A percentile compares a stretch with the other conserved stretches of the same genome.
These are phyloP conservation scores for Oedothorax gibbosus DNA, from an alignment of 1,140 invertebrate species.

Conservation along the genomic window DNA sequence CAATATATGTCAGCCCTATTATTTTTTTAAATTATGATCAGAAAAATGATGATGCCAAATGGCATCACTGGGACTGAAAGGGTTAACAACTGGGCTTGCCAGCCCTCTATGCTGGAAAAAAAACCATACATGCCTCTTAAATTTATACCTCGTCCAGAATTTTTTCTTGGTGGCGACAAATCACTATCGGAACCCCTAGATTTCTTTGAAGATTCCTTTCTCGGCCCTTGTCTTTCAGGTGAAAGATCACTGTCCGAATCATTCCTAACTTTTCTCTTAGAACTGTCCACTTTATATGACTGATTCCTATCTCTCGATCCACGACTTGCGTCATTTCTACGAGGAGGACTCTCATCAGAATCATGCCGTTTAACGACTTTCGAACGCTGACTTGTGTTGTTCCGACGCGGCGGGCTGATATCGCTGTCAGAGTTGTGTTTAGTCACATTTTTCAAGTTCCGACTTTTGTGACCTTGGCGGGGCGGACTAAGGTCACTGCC, in stretches of 20 bases:
- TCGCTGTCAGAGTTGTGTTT: constrained; percentile 15
- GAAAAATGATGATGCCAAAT: too few species aligned
- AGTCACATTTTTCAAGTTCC: too few species aligned
- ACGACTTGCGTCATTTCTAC: constrained; percentile 12
- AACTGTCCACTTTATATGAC: neutral
- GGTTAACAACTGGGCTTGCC: neutral
- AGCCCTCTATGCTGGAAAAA: neutral
- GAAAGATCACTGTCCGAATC: constrained; percentile 63
- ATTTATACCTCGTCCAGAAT: neutral
- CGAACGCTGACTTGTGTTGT: neutral
- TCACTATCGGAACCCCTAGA: constrained; percentile 23
- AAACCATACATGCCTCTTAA: neutral
- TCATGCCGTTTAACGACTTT: constrained; percentile 39
- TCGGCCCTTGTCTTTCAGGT: constrained; percentile 61
- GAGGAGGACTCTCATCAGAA: constrained; percentile 61
- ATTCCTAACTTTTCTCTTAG: neutral
- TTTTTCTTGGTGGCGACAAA: constrained; percentile 24
- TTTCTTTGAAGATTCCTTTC: neutral
- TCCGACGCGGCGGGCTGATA: neutral
- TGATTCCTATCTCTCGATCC: neutral
- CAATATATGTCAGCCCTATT: too few species aligned
- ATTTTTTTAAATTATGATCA: too few species aligned
- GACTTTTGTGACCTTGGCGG: neutral
- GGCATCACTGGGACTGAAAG: too few species aligned
- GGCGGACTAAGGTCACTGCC: too few species aligned